phyloP scores from a whole-genome alignment of 2,113 vertebrate species.

The Myrmecobius fasciatus region DNA sequence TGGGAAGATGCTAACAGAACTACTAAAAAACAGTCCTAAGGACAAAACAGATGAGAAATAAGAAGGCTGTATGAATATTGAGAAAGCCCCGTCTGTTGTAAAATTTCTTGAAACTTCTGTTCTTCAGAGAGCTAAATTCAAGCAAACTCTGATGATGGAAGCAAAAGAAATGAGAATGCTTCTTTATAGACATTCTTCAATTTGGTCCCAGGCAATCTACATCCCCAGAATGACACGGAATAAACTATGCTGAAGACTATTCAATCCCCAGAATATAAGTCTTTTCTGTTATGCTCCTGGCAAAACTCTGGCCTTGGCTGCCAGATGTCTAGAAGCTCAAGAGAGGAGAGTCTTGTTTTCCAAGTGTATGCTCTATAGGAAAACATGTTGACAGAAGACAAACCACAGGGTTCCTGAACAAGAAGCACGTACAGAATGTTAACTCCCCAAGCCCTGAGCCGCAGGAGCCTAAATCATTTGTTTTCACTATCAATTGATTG shows the following conservation, averaged over 20 bases:
- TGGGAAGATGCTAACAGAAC: neutral
- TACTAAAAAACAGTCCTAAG: neutral
- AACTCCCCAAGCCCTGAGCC: neutral
- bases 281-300: conserved; percentile 24
- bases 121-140: conserved; percentile 56
- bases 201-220: conserved; percentile 8
- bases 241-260: neutral
- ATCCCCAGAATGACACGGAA: neutral
- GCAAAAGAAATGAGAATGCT: neutral
- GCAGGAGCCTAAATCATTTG: too few relatives aligned
- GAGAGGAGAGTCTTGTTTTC: neutral
- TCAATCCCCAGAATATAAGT: conserved; percentile 3
- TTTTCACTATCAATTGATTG: neutral
- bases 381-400: neutral
- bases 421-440: neutral
- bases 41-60: neutral
- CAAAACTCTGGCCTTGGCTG: conserved; percentile 20
- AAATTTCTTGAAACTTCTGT: conserved; percentile 52
- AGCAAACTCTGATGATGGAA: conserved; percentile 10
- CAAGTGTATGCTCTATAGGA: neutral
- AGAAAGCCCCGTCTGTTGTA: conserved; percentile 25
- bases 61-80: neutral
- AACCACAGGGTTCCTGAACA: neutral
- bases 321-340: neutral
- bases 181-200: neutral